A percentile compares a stretch with the other conserved stretches of the same genome.
Conservation (phyloP, 1,140 invertebrate genomes). For the Atta cephalotes region DNA sequence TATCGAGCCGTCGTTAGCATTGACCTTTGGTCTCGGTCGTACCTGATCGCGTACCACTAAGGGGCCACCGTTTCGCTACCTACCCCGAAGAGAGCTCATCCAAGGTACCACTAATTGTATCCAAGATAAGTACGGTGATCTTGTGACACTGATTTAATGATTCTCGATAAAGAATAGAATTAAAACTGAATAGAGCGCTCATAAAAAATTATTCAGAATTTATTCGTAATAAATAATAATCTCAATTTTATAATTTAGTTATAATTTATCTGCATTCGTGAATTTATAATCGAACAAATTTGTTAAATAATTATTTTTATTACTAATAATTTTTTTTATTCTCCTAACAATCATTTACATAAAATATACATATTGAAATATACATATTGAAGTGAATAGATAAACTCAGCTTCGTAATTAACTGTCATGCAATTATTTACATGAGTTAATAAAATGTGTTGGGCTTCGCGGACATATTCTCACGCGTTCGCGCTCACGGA, state of each 20-base stretch:
- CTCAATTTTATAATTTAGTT: neutral
- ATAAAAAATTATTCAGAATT: neutral
- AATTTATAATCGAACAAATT: neutral
- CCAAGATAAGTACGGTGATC: neutral
- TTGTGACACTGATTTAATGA: neutral
- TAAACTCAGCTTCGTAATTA: neutral
- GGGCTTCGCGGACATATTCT: neutral
- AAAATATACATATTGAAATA: neutral
- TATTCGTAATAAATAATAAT: neutral
- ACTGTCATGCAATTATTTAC: neutral
- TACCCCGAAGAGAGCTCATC: conserved; percentile 8
- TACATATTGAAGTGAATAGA: no score
- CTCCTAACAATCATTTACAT: neutral
- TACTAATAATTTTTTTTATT: neutral
- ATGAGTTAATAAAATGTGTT: conserved; percentile 9
- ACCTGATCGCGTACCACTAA: conserved; percentile 7
- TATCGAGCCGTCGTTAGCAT: conserved; percentile 47
- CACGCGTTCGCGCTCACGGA: neutral
- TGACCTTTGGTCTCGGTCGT: conserved; percentile 15
- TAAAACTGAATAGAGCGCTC: neutral
- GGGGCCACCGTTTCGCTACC: conserved; percentile 43
- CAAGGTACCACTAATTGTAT: conserved; percentile 30
- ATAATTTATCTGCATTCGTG: neutral
- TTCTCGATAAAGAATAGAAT: neutral
- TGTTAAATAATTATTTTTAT: neutral